Evolutionary conservation across 2,113 vertebrate species (phyloP).

Genomic region (Lasiurus borealis): DNA sequence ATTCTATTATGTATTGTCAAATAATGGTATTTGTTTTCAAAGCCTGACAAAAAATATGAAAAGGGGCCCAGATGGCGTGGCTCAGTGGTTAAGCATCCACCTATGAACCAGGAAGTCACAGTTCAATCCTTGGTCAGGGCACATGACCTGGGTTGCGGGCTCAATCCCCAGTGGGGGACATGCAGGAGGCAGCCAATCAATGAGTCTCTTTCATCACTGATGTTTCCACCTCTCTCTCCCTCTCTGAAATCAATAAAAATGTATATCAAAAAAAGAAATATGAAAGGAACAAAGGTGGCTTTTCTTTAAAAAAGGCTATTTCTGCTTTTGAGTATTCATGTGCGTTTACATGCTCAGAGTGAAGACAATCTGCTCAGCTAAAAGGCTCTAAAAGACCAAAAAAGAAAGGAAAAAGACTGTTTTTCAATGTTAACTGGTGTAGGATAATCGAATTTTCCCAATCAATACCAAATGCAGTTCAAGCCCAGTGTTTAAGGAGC

Average conservation of each 20-base stretch:
- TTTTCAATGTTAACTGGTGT: conserved; percentile 30
- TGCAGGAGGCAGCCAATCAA: no score
- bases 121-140: no score
- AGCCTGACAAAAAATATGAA: conserved; percentile 20
- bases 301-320: neutral
- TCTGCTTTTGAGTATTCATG: neutral
- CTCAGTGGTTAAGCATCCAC: no score
- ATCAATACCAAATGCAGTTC: conserved; percentile 19
- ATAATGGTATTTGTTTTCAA: conserved; percentile 40
- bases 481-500: neutral
- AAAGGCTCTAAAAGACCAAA: neutral
- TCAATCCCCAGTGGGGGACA: no score
- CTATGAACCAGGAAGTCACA: no score
- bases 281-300: conserved; percentile 30
- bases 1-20: conserved; percentile 1
- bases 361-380: neutral
- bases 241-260: no score
- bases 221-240: no score
- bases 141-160: no score
- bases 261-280: neutral
- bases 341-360: neutral
- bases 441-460: conserved; percentile 50
- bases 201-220: no score
- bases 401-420: neutral
- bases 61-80: neutral